phyloP scores from a whole-genome alignment of 2,797 vertebrate species.

The Enteromius anoplus region DNA sequence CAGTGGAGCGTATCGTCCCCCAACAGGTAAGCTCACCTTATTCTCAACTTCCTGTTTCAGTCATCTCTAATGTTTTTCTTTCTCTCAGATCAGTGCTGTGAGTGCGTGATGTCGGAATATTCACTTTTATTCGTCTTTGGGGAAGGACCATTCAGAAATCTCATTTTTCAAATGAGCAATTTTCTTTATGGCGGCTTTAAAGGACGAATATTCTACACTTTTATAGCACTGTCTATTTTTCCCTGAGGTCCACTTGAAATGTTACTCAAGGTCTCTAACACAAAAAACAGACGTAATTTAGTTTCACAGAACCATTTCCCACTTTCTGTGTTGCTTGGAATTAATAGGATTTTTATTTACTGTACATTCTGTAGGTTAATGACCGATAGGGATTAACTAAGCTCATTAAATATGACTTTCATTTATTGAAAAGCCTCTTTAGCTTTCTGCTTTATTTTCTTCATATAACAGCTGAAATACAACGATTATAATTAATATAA shows the following conservation, averaged over 20 bases:
- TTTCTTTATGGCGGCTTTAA: conserved; percentile 31
- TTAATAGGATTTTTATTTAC: not conserved
- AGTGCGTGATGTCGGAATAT: conserved; percentile 16
- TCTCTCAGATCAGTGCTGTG: conserved; percentile 17
- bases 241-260: conserved; percentile 44
- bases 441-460: not conserved
- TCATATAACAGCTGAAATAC: not conserved
- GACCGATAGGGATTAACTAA: not conserved
- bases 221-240: conserved; percentile 30
- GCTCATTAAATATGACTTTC: not conserved
- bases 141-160: conserved; percentile 34
- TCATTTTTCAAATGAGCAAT: conserved; percentile 41
- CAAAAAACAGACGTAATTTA: conserved; percentile 19
- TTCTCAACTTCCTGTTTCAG: conserved; percentile 1
- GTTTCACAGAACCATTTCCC: conserved; percentile 3
- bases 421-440: not conserved
- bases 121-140: conserved; percentile 33
- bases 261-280: conserved; percentile 38
- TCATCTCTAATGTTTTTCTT: conserved; percentile 3
- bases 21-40: conserved; percentile 79
- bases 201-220: conserved; percentile 12
- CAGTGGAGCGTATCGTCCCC: conserved; percentile 82
- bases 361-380: conserved; percentile 7
- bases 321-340: conserved; percentile 2
- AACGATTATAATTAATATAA: not conserved